Conservation (phyloP, 2,797 vertebrate species). For the Sebastes variabilis region DNA sequence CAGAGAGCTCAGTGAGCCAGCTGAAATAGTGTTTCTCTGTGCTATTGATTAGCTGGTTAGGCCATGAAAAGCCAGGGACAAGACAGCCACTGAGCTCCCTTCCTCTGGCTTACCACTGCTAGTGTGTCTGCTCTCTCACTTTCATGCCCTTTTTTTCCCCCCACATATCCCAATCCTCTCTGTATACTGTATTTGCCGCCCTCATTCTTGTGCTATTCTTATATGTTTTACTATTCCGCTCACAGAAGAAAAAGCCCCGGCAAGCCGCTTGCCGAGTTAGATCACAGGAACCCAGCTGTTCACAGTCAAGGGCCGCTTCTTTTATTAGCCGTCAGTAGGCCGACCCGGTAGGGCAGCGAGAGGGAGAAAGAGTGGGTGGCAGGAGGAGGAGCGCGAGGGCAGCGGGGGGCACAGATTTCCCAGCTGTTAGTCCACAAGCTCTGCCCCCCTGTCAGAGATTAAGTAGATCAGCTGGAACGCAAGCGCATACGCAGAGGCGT, state of each 20-base stretch:
- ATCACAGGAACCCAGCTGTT: constrained; percentile 82
- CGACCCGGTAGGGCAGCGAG: constrained; percentile 59
- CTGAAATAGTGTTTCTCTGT: constrained; percentile 73
- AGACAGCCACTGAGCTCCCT: constrained; percentile 61
- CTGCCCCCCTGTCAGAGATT: constrained; percentile 67
- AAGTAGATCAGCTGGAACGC: constrained; percentile 53
- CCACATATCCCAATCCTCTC: constrained; percentile 37
- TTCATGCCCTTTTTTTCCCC: constrained; percentile 1
- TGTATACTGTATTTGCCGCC: constrained; percentile 31
- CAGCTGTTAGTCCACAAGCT: constrained; percentile 76
- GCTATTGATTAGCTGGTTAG: constrained; percentile 82
- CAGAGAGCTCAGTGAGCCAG: constrained; percentile 55
- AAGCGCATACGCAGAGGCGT: constrained; percentile 36
- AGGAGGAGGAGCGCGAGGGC: constrained; percentile 39
- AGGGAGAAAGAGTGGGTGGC: constrained; percentile 54
- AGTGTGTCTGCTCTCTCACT: constrained; percentile 28
- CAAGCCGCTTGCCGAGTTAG: constrained; percentile 51
- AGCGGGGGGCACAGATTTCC: constrained; percentile 68
- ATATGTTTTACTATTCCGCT: constrained; percentile 45
- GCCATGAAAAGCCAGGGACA: constrained; percentile 69
- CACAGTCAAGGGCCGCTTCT: constrained; percentile 78
- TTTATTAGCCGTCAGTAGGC: constrained; percentile 82
- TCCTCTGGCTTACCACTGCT: constrained; percentile 50
- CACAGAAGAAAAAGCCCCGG: constrained; percentile 33
- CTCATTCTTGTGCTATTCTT: constrained; percentile 34